Evolutionary conservation across 2,888 invertebrate genomes (phyloP), one percentile per base, ranked within the genome.

Genomic region (Apotomis betuletana): DNA sequence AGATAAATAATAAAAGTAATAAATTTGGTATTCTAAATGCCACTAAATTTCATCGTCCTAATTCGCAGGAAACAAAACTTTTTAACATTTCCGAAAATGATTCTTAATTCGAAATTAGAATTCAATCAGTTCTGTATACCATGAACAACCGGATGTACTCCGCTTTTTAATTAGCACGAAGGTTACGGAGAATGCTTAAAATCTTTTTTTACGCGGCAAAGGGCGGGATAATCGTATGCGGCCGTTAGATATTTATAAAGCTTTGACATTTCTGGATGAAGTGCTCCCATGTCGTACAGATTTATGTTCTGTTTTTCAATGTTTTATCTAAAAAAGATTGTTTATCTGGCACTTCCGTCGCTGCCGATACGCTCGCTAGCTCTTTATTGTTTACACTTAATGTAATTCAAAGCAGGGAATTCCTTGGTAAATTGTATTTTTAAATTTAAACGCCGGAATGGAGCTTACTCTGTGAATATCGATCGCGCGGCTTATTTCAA

Each of bases 361-460:
- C 89, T 87, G 83, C 85, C 89, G 91, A 92, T 92, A 92, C 91
- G 91, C 90, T 87, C 88, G 83, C 91, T 90, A 88, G 84, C 88
- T 87, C 87, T 91, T 90, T 90, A 91, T 92, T 92, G 91, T 92
- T 92, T 91, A 92, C 92, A 90, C 91, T 91, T 92, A 92, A 92
- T 92, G 90, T 91, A 90, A 93, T 92, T 93, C 92, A 90, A 91
- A 89, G 90, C 92, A 92, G 90, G 91, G 91, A 91, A 91, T 91
- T 91, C 91, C 86, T 90, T 81, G 82, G 89, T 90, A 90, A 90
- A 88, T 90, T 88, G 88, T 91, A 90, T 91, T 92, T 92, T 91
- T 91, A 91, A 91, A 90, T 90, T 86, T 87, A 84, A 87, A 88
- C 83, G 78, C 81, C 80, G 81, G 83, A 86, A 83, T 77, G 82